These are phyloP conservation scores for Apostichopus parvimensis DNA, from an alignment of 35 echinoderm and acorn worm genomes.

Conservation along the genomic window DNA sequence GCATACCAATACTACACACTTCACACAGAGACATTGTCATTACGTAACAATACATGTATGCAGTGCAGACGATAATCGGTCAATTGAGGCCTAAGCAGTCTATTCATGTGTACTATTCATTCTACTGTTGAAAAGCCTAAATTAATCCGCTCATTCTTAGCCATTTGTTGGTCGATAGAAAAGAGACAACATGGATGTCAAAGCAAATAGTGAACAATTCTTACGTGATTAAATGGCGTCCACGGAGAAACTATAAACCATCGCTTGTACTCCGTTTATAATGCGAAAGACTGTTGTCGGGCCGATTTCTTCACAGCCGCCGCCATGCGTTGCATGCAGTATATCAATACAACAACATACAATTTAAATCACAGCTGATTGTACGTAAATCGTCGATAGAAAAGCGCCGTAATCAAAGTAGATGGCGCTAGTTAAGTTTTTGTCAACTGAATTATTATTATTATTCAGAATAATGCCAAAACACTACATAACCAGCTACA, in stretches of 20 bases:
- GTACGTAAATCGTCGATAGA: background rate
- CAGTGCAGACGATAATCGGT: too few species aligned
- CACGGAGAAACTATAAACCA: background rate
- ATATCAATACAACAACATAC: background rate
- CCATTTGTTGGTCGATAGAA: background rate
- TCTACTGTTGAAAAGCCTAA: too few species aligned
- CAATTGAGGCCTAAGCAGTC: too few species aligned
- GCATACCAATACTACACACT: too few species aligned
- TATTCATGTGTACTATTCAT: too few species aligned
- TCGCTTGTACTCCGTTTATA: background rate
- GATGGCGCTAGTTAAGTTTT: background rate
- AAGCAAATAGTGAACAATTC: background rate
- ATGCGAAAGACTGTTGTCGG: background rate
- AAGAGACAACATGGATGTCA: background rate
- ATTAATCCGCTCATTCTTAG: too few species aligned
- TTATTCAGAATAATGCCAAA: too few species aligned
- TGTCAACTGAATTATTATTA: background rate
- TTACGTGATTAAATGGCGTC: conserved; percentile 1
- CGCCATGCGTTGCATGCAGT: conserved; percentile 5
- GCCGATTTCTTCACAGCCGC: background rate
- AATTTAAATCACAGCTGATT: conserved; percentile 13
- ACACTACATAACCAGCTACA: too few species aligned
- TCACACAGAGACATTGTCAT: too few species aligned
- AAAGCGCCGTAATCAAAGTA: background rate
- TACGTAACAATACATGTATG: too few species aligned